Conservation (phyloP, 2,888 invertebrate genomes). For the Petrophora chlorosata region DNA sequence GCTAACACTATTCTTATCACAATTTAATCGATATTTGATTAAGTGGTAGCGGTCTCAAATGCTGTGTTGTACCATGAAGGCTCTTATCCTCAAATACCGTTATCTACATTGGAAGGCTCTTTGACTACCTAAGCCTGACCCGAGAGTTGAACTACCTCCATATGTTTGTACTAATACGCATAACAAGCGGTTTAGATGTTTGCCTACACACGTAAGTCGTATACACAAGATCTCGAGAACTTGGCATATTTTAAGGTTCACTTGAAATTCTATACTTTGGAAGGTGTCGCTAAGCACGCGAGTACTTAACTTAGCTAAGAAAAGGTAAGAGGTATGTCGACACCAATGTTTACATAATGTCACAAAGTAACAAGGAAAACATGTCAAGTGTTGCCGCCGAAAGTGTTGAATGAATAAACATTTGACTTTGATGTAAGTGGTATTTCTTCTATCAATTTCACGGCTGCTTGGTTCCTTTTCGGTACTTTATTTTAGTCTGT, state of each 20-base stretch:
- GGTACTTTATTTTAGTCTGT: conserved; percentile 4
- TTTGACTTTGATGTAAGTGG: conserved; percentile 15
- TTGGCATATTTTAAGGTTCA: conserved; percentile 22
- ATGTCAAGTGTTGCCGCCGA: conserved; percentile 29
- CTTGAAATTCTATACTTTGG: conserved; percentile 32
- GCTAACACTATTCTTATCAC: too few relatives aligned
- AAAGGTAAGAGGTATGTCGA: conserved; percentile 33
- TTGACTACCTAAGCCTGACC: conserved; percentile 33
- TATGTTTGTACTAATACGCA: conserved; percentile 16
- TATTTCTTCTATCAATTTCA: conserved; percentile 13
- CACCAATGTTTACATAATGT: conserved; percentile 32
- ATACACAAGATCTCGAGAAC: too few relatives aligned
- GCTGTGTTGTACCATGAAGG: conserved; percentile 24
- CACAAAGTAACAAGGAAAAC: conserved; percentile 28
- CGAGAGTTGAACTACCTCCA: conserved; percentile 28
- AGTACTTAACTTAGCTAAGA: conserved; percentile 30
- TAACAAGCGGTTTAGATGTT: conserved; percentile 28
- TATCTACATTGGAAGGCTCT: conserved; percentile 28
- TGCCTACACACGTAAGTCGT: conserved; percentile 21
- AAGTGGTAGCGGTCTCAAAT: conserved; percentile 22
- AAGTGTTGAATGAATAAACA: conserved; percentile 29
- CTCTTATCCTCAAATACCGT: conserved; percentile 30
- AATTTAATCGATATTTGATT: not conserved
- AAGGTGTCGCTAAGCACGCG: conserved; percentile 25
- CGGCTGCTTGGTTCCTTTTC: not conserved